These are phyloP conservation scores for Periplaneta americana DNA, from an alignment of 1,140 invertebrate species.

Conservation along the genomic window DNA sequence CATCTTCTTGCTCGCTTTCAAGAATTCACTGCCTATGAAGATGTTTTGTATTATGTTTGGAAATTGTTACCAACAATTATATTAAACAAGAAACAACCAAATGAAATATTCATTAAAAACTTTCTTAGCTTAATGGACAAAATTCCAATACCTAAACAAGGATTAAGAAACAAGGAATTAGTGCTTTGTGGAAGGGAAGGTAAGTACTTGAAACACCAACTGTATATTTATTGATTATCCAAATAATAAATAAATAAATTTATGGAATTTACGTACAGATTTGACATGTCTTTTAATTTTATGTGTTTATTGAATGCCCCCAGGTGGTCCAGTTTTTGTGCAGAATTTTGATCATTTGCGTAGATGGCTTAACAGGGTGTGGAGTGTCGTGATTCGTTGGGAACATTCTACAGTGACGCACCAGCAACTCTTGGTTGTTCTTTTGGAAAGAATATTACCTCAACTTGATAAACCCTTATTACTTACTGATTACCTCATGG, in stretches of 20 bases:
- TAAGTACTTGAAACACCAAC: no score
- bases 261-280: no score
- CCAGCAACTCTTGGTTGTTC: constrained; percentile 69
- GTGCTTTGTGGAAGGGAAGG: neutral
- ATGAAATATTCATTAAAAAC: constrained; percentile 60
- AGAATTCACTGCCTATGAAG: constrained; percentile 55
- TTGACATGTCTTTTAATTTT: no score
- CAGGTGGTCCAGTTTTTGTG: constrained; percentile 6
- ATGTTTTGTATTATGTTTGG: constrained; percentile 54
- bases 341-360: constrained; percentile 8
- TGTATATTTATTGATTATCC: no score
- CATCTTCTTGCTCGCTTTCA: constrained; percentile 51
- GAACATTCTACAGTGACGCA: constrained; percentile 59
- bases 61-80: constrained; percentile 48
- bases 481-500: constrained; percentile 89
- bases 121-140: constrained; percentile 61
- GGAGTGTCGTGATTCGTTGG: constrained; percentile 67
- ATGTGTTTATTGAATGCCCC: neutral
- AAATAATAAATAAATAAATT: no score
- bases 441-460: constrained; percentile 77
- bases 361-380: constrained; percentile 51
- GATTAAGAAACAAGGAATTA: neutral
- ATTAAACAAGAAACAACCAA: constrained; percentile 46
- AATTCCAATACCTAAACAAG: constrained; percentile 46
- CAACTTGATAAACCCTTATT: constrained; percentile 75